Evolutionary conservation across 2,888 invertebrate genomes (phyloP).

Genomic region (Mythimna impura): DNA sequence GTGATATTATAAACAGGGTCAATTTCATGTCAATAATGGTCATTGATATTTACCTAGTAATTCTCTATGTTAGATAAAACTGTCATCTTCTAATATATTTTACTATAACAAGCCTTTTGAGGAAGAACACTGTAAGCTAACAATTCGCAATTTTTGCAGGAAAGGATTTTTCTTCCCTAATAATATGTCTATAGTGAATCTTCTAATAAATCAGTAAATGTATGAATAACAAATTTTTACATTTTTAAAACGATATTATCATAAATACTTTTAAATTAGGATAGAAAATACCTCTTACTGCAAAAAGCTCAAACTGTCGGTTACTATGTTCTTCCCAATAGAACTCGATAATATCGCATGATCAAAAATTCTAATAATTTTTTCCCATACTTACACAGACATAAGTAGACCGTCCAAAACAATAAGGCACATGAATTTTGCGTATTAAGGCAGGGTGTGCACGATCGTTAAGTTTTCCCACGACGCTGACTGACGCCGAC

Average conservation of each 20-base stretch:
- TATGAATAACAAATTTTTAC: no score
- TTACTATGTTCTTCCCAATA: no score
- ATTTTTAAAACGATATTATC: no score
- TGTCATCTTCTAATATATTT: neutral
- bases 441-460: constrained; percentile 66
- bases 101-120: no score
- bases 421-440: constrained; percentile 51
- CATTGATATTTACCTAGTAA: neutral
- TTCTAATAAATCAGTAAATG: no score
- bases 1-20: neutral
- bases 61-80: neutral
- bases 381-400: constrained; percentile 42
- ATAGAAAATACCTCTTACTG: no score
- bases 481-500: constrained; percentile 80
- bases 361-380: neutral
- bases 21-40: neutral
- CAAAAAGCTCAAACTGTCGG: no score
- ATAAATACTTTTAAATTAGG: no score
- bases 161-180: no score
- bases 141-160: no score
- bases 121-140: no score
- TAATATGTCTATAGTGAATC: no score
- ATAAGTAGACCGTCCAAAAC: constrained; percentile 20
- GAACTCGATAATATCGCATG: neutral
- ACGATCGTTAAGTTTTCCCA: constrained; percentile 89